Conservation (phyloP, 1,140 invertebrate species). For the Saccostrea cuccullata region DNA sequence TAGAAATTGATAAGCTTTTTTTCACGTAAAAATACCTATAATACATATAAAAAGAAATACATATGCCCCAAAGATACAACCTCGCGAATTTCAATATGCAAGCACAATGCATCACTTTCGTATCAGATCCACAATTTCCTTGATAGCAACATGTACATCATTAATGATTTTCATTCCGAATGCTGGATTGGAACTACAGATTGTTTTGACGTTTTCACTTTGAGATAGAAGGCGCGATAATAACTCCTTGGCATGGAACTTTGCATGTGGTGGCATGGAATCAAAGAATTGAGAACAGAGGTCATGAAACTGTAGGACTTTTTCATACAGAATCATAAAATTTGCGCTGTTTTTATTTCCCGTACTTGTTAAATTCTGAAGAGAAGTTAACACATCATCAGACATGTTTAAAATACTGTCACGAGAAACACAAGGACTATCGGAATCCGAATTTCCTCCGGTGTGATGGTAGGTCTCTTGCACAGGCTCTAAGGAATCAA, state of each 20-base stretch:
- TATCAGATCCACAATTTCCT: slow-evolving; percentile 89
- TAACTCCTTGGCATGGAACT: slow-evolving; percentile 93
- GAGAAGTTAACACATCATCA: slow-evolving; percentile 64
- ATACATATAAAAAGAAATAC: not conserved
- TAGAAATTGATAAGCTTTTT: not conserved
- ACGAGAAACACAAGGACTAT: slow-evolving; percentile 64
- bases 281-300: slow-evolving; percentile 75
- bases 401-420: slow-evolving; percentile 70
- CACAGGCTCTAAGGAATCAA: slow-evolving; percentile 61
- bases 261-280: slow-evolving; percentile 87
- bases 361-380: slow-evolving; percentile 67
- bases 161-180: slow-evolving; percentile 82
- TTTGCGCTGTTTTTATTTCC: slow-evolving; percentile 74
- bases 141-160: slow-evolving; percentile 89
- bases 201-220: slow-evolving; percentile 85
- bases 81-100: slow-evolving; percentile 7
- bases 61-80: not conserved
- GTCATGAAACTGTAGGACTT: slow-evolving; percentile 73
- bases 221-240: slow-evolving; percentile 89
- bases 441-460: slow-evolving; percentile 59
- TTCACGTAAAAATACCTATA: not conserved
- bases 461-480: slow-evolving; percentile 43
- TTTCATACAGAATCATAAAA: slow-evolving; percentile 76
- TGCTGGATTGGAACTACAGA: slow-evolving; percentile 80
- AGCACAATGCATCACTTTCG: slow-evolving; percentile 83